phyloP scores from a whole-genome alignment of 2,888 invertebrate species.

The Tethea ocularis region DNA sequence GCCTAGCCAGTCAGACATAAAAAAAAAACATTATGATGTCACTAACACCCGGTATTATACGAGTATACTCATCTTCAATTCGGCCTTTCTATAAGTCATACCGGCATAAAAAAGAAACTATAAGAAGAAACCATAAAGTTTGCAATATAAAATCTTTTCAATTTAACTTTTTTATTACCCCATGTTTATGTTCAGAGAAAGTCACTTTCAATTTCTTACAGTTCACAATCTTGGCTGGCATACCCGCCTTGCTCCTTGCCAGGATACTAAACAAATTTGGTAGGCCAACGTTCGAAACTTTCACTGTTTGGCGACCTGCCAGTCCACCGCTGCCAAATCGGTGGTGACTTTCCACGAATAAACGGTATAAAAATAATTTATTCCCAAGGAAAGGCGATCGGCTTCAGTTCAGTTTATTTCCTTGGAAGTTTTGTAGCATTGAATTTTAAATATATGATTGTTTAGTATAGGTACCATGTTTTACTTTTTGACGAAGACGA shows the following conservation, averaged over 20 bases:
- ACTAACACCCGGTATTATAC: too few relatives aligned
- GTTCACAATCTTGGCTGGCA: slow-evolving; percentile 57
- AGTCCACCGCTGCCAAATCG: slow-evolving; percentile 60
- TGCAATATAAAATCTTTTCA: background rate
- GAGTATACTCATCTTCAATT: too few relatives aligned
- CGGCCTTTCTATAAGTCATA: too few relatives aligned
- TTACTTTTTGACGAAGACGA: background rate
- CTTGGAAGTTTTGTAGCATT: slow-evolving; percentile 20
- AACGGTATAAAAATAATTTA: slow-evolving; percentile 70
- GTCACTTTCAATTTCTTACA: slow-evolving; percentile 66
- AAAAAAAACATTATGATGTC: too few relatives aligned
- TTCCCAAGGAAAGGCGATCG: slow-evolving; percentile 46
- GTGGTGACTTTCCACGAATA: slow-evolving; percentile 66
- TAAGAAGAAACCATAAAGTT: background rate
- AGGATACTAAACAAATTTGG: slow-evolving; percentile 69
- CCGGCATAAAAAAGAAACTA: background rate
- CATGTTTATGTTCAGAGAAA: slow-evolving; percentile 61
- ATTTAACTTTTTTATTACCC: slow-evolving; percentile 19
- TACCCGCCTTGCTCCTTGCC: slow-evolving; percentile 34
- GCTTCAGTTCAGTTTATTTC: slow-evolving; percentile 40
- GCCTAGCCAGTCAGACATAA: too few relatives aligned
- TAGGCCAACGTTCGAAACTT: slow-evolving; percentile 76
- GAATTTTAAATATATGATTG: slow-evolving; percentile 29
- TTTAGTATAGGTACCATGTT: background rate
- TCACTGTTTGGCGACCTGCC: slow-evolving; percentile 75